Base-by-base conservation (phyloP, 2,797 vertebrate species). In the Paramormyrops hopkinsi region DNA sequence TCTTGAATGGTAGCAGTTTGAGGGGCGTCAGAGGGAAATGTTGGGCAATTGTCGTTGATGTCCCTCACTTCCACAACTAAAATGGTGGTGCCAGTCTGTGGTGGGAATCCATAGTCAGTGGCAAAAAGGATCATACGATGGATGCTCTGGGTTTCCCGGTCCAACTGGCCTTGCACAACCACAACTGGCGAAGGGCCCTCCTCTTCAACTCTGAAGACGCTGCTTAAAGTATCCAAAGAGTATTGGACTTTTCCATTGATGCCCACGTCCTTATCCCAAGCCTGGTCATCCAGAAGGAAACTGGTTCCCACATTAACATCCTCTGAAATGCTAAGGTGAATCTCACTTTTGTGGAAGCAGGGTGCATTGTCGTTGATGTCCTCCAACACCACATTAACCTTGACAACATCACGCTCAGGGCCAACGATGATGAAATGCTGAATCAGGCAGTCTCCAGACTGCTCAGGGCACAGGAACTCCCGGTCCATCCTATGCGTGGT, bases 321-420 rank as follows among this genome's bases (percentile, higher is more conserved):
- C 91, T 97, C 96, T 65, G 95, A 90, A 87, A 97, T 90, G 46
- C 59, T 93, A 51, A 96, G 91, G 73, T 83, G 91, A 90, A 96
- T 95, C 90, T 94, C 92, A 46, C 53, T 91, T 73, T 93, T 95
- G 91, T 94, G 92, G 92, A 97, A 97, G 92, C 89, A 89, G 33
- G 97, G 96, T 4, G 90, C 89, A 69, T 97, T 96, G 93, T 97
- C 96, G 91, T 97, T 97, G 89, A 97, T 93, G 92, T 97, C 96
- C 84, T 95, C 93, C 88, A 97, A 91, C 76, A 93, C 93, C 89
- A 97, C 90, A 89, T 87, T 92, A 69, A 97, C 95, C 92, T 94
- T 94, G 86, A 96, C 91, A 22, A 96, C 92, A 89, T 96, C 94
- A 37, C 89, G 90, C 14, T 94, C 90, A 88, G 94, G 92, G 73